Conservation (phyloP, 2,113 vertebrate genomes). For the Erythrocebus patas region DNA sequence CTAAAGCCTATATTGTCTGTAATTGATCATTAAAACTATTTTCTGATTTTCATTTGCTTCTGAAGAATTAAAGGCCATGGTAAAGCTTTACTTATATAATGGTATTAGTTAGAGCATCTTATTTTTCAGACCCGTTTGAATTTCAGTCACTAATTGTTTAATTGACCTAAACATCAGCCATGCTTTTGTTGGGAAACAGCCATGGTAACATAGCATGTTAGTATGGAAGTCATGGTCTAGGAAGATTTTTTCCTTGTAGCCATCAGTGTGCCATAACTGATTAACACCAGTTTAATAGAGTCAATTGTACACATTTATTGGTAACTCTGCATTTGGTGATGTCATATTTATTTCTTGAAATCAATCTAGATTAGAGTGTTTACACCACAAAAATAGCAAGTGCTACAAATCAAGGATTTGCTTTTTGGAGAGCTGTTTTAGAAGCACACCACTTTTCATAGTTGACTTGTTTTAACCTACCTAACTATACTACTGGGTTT, state of each 20-base stretch:
- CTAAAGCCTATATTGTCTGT: not conserved
- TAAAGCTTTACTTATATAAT: not conserved
- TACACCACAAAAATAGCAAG: not conserved
- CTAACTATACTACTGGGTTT: not conserved
- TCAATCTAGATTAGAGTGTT: not conserved
- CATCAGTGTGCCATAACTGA: not conserved
- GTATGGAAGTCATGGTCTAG: not conserved
- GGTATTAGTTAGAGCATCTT: not conserved
- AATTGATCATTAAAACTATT: not conserved
- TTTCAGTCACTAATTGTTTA: not conserved
- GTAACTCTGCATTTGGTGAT: not conserved
- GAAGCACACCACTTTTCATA: not conserved
- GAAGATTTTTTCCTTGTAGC: not conserved
- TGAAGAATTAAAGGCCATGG: not conserved
- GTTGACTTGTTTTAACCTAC: not conserved
- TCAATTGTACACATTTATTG: not conserved
- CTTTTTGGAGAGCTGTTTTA: not conserved
- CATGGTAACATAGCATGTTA: not conserved
- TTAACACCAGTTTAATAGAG: not conserved
- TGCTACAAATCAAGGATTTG: not conserved
- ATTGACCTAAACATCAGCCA: not conserved
- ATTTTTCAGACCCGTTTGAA: not conserved
- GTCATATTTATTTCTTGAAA: not conserved
- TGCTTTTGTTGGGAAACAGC: not conserved
- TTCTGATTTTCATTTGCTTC: not conserved